Percentiles rank a stretch among this genome's conserved stretches.
Conservation (phyloP, 2,113 vertebrate genomes). For the Corydoras sp. region DNA sequence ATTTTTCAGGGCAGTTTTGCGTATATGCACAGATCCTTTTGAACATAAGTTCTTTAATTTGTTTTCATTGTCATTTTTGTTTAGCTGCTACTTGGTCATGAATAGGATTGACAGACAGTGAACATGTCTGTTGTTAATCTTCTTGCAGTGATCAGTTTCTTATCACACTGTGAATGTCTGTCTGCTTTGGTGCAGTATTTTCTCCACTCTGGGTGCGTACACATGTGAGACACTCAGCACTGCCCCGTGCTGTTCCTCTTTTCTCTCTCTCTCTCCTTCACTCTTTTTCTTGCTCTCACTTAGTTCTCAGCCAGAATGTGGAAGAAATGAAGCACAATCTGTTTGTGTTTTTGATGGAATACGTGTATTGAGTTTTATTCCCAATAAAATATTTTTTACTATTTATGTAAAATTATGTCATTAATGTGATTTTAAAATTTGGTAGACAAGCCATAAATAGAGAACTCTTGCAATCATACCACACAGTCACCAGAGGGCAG, state of each 20-base stretch:
- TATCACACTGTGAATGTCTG: conserved; percentile 50
- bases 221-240: conserved; percentile 39
- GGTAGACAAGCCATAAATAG: neutral
- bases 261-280: neutral
- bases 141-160: conserved; percentile 29
- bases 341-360: conserved; percentile 28
- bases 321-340: conserved; percentile 17
- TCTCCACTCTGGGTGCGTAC: conserved; percentile 24
- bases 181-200: conserved; percentile 54
- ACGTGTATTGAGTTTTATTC: conserved; percentile 55
- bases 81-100: conserved; percentile 11
- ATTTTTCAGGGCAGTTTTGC: conserved; percentile 3
- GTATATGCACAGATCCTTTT: conserved; percentile 14
- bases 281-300: neutral
- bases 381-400: conserved; percentile 59
- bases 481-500: conserved; percentile 45
- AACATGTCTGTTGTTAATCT: conserved; percentile 13
- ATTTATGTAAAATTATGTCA: neutral
- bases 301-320: neutral
- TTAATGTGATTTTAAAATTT: neutral
- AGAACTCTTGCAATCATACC: neutral
- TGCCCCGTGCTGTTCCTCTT: conserved; percentile 6
- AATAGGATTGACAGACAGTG: conserved; percentile 2
- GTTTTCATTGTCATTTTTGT: conserved; percentile 12
- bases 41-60: neutral